Base-by-base conservation (phyloP, 2,888 invertebrate species). In the Stratiomys singularior region DNA sequence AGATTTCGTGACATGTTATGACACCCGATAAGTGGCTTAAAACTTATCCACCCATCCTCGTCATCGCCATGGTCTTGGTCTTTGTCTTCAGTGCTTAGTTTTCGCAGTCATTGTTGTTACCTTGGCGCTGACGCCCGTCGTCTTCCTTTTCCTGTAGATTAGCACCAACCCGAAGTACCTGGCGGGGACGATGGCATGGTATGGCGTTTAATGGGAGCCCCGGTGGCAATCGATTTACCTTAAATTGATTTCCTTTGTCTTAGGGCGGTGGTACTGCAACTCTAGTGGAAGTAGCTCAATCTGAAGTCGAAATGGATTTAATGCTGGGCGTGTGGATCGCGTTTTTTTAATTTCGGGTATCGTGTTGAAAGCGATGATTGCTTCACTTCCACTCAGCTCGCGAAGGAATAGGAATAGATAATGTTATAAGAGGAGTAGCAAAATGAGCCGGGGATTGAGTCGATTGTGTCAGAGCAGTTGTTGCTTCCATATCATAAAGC, bases 1-100 rank as follows among this genome's bases (percentile, higher is more conserved):
- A 69, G 69, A 69, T 69, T 69, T 69, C 46, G 69, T 69, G 69
- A 69, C 69, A 69, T 69, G 69, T 69, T 69, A 69, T 69, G 69
- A 69, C 69, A 69, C 69, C 69, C 69, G 46, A 69, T 69, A 69
- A 69, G 69, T 69, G 69, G 69, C 69, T 69, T 69, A 46, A 69
- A 47, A 69, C 69, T 25, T 23, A 69, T 69, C 69, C 69, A 27
- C 47, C 47, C 69, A 44, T 69, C 69, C 47, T 69, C 4, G 27
- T 30, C 69, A 47, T 47, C 47, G 60, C 23, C 60, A 7, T 25
- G 52, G n/a, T 52, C 52, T 52, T 13, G 15, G 52, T 18, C 52
- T 4, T 13, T 4, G 7, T 4, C 23, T 25, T 9, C 23, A 25
- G 23, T 60, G 3, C 23, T 13, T 23, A 18, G 52, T 52, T n/a